Evolutionary conservation across 1,140 invertebrate species (phyloP).

Genomic region (Reticulitermes speratus): DNA sequence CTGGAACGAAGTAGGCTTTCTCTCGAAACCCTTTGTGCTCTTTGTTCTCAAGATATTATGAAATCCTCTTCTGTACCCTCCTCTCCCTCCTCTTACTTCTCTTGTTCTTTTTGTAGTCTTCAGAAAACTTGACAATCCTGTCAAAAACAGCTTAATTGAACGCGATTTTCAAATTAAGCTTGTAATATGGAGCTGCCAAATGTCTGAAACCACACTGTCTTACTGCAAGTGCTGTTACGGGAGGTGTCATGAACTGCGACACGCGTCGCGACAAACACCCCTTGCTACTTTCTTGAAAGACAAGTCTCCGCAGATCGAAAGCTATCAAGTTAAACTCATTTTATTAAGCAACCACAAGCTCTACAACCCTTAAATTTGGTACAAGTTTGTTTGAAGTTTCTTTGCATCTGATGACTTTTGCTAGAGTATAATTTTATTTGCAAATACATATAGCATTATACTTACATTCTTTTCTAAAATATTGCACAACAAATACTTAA

Average conservation of each 20-base stretch:
- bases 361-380: too few relatives aligned
- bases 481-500: too few relatives aligned
- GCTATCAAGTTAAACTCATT: too few relatives aligned
- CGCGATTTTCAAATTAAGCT: slow-evolving; percentile 29
- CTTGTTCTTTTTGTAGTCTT: not conserved
- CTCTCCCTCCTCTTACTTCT: not conserved
- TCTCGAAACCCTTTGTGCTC: not conserved
- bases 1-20: not conserved
- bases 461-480: too few relatives aligned
- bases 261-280: not conserved
- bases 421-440: too few relatives aligned
- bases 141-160: slow-evolving; percentile 29
- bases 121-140: slow-evolving; percentile 20
- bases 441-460: too few relatives aligned
- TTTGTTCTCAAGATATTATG: slow-evolving; percentile 22
- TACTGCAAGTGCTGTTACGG: not conserved
- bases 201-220: not conserved
- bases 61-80: slow-evolving; percentile 5
- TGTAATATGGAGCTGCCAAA: slow-evolving; percentile 25
- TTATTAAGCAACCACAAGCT: too few relatives aligned
- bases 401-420: too few relatives aligned
- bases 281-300: too few relatives aligned
- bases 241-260: not conserved
- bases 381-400: too few relatives aligned
- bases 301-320: too few relatives aligned